These are phyloP conservation scores for Astur gentilis DNA, from an alignment of 2,113 vertebrate species.

Conservation along the genomic window DNA sequence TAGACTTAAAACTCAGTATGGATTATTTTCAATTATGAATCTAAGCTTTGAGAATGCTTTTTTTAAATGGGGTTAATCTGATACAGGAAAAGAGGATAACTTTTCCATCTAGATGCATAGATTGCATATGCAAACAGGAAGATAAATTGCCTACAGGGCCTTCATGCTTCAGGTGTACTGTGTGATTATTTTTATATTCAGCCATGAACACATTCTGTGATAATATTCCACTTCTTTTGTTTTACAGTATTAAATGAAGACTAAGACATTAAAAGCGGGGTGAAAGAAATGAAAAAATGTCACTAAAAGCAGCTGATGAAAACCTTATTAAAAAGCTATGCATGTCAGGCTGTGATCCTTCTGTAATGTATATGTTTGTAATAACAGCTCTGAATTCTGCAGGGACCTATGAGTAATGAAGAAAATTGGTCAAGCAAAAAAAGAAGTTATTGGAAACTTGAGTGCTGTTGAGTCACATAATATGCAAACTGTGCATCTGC, in stretches of 20 bases:
- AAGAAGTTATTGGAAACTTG: conserved; percentile 44
- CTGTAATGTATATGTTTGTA: conserved; percentile 25
- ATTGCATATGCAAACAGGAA: neutral
- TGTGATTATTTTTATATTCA: conserved; percentile 10
- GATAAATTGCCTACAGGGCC: neutral
- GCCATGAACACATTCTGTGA: neutral
- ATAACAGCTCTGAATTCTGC: conserved; percentile 28
- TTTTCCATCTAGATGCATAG: neutral
- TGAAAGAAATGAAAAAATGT: conserved; percentile 4
- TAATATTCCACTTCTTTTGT: neutral
- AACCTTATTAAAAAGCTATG: conserved; percentile 10
- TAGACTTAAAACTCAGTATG: neutral
- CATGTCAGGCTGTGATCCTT: neutral
- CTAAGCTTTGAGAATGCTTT: neutral
- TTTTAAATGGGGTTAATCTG: neutral
- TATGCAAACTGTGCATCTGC: conserved; percentile 4
- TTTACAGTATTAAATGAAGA: neutral
- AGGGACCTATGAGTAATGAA: conserved; percentile 15
- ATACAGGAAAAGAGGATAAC: neutral
- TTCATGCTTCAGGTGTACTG: conserved; percentile 10
- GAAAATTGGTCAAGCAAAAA: conserved; percentile 39
- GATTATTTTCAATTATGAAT: neutral
- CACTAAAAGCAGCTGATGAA: conserved; percentile 38
- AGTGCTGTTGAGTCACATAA: conserved; percentile 6
- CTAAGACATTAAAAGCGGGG: neutral